These are phyloP conservation scores for Protophormia terraenovae DNA, from an alignment of 2,888 invertebrate genomes.

Conservation along the genomic window DNA sequence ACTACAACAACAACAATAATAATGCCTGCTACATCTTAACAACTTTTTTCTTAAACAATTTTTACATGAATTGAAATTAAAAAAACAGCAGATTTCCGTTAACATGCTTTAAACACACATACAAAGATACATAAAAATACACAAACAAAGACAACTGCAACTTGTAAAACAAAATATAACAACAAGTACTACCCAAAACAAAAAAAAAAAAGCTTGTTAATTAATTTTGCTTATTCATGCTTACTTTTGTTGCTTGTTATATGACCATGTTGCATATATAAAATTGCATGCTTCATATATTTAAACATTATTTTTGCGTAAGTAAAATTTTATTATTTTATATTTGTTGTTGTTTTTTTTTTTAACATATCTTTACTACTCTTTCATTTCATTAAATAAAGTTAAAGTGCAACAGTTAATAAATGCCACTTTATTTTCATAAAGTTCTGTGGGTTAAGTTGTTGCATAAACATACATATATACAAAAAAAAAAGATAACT, in stretches of 20 bases:
- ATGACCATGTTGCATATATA: not conserved
- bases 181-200: too few species aligned
- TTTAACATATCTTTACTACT: not conserved
- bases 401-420: not conserved
- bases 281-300: not conserved
- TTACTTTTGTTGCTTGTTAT: not conserved
- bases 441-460: too few species aligned
- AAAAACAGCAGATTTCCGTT: not conserved
- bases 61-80: too few species aligned
- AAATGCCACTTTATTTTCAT: not conserved
- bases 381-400: not conserved
- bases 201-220: slow-evolving; percentile 12
- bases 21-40: too few species aligned
- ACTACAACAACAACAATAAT: too few species aligned
- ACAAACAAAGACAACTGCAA: not conserved
- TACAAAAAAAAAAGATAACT: too few species aligned
- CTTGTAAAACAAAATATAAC: not conserved
- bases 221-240: slow-evolving; percentile 8
- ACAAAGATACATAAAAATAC: not conserved
- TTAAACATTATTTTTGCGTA: not conserved
- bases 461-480: too few species aligned
- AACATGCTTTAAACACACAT: not conserved
- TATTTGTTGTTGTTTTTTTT: too few species aligned
- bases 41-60: not conserved
- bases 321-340: not conserved